These are phyloP conservation scores for Sarcoramphus papa DNA, from an alignment of 2,797 vertebrate genomes.

Conservation along the genomic window DNA sequence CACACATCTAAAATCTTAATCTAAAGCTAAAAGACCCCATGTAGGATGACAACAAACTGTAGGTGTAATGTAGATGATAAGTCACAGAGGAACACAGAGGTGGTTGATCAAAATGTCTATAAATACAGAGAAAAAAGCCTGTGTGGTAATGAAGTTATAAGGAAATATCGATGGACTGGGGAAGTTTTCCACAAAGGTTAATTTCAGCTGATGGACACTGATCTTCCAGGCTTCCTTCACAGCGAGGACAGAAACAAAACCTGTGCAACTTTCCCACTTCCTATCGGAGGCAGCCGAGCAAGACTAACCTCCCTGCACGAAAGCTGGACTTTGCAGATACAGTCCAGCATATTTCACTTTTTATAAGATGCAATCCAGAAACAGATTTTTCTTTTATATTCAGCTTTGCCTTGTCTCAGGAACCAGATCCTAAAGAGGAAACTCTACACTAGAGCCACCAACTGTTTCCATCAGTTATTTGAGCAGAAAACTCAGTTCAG, in stretches of 20 bases:
- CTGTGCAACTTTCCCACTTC: not conserved
- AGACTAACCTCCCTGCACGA: not conserved
- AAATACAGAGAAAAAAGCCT: not conserved
- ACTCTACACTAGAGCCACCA: not conserved
- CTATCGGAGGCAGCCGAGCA: accelerated
- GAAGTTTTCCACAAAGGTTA: not conserved
- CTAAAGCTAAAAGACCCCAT: not conserved
- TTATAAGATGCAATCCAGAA: not conserved
- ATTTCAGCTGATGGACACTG: not conserved
- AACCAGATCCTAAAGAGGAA: not conserved
- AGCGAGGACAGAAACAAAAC: not conserved
- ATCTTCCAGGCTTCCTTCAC: not conserved
- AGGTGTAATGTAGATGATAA: not conserved
- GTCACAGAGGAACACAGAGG: not conserved
- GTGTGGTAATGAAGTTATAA: not conserved
- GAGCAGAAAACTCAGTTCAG: not conserved
- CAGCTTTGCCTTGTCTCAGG: not conserved
- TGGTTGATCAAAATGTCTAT: not conserved
- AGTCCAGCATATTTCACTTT: not conserved
- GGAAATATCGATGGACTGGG: not conserved
- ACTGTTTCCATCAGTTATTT: not conserved
- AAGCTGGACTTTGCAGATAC: not conserved
- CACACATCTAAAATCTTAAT: not conserved
- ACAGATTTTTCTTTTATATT: not conserved
- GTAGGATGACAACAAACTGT: not conserved